Conservation (phyloP, 1,140 invertebrate species). For the Drosophila asahinai region DNA sequence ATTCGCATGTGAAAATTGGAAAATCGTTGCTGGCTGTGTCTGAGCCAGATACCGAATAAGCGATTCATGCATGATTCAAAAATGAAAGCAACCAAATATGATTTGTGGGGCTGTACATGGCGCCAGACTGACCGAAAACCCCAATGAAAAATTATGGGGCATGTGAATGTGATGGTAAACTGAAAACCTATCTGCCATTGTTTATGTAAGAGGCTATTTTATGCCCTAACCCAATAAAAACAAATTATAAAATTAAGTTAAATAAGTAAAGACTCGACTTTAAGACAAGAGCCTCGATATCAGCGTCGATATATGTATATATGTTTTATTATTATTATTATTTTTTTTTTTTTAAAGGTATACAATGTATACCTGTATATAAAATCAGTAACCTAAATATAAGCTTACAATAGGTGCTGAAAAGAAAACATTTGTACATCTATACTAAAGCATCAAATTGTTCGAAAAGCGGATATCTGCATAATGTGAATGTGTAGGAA, state of each 20-base stretch:
- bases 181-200: background rate
- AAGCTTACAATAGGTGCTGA: too few relatives aligned
- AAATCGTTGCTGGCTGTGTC: conserved; percentile 51
- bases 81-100: conserved; percentile 32
- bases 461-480: background rate
- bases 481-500: background rate
- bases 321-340: too few relatives aligned
- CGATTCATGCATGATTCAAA: conserved; percentile 61
- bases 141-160: background rate
- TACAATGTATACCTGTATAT: too few relatives aligned
- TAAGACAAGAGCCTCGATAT: too few relatives aligned
- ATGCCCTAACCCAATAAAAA: background rate
- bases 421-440: too few relatives aligned
- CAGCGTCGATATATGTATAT: too few relatives aligned
- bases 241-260: background rate
- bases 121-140: conserved; percentile 26
- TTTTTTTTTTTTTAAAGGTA: too few relatives aligned
- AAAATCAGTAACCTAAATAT: too few relatives aligned
- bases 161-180: background rate
- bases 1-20: conserved; percentile 82
- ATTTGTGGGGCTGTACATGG: conserved; percentile 48
- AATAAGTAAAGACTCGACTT: background rate
- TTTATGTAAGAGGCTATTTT: background rate
- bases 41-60: conserved; percentile 22
- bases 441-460: background rate